phyloP scores from a whole-genome alignment of 2,113 vertebrate species.

The Pelecanoides urinatrix region DNA sequence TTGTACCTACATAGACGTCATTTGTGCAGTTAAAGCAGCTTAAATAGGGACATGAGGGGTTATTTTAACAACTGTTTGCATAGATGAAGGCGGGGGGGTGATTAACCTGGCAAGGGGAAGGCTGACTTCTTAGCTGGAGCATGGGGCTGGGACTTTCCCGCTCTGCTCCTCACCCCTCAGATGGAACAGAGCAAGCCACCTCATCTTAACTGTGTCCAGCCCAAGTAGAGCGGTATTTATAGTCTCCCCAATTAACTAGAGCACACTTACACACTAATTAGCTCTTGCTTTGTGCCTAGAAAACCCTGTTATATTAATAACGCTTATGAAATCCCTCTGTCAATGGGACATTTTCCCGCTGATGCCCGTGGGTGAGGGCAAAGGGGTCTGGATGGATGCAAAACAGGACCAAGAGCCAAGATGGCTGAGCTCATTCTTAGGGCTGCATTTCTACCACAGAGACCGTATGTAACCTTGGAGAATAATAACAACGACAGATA shows the following conservation, averaged over 20 bases:
- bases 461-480: neutral
- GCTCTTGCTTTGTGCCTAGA: neutral
- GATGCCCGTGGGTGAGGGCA: neutral
- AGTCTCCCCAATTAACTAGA: neutral
- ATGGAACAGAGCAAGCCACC: neutral
- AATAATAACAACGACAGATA: neutral
- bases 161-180: neutral
- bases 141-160: neutral
- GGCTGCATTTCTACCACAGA: neutral
- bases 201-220: neutral
- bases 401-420: neutral
- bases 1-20: neutral
- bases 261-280: neutral
- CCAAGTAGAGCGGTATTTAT: neutral
- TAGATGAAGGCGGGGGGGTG: neutral
- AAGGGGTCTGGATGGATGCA: neutral
- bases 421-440: neutral
- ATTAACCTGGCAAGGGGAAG: neutral
- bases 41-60: neutral
- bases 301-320: neutral
- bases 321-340: neutral
- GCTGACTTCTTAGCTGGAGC: neutral
- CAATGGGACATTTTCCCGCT: neutral
- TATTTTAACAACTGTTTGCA: neutral
- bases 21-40: neutral